phyloP scores from a whole-genome alignment of 2,113 vertebrate species.

The Cheilinus undulatus region DNA sequence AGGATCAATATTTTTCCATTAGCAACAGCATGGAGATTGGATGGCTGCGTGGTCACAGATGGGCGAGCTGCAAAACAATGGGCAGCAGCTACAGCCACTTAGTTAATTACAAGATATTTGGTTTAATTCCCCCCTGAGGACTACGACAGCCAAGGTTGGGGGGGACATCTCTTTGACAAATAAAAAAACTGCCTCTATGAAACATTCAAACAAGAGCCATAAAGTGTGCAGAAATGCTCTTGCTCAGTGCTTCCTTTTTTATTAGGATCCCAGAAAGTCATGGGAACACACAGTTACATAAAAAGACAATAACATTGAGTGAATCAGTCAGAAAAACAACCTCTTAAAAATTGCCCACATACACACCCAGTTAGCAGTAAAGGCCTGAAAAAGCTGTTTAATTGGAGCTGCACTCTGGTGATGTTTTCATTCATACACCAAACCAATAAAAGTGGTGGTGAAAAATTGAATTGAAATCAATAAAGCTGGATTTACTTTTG shows the following conservation, averaged over 20 bases:
- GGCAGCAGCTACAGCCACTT: constrained; percentile 66
- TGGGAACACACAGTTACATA: not conserved
- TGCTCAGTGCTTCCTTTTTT: not conserved
- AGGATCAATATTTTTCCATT: constrained; percentile 85
- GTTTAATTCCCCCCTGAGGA: constrained; percentile 55
- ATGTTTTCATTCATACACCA: not conserved
- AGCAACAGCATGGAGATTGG: constrained; percentile 71
- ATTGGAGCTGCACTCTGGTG: not conserved
- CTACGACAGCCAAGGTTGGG: constrained; percentile 12
- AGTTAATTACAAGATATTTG: constrained; percentile 78
- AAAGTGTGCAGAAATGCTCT: not conserved
- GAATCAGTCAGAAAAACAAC: not conserved
- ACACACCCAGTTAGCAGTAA: not conserved
- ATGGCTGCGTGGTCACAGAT: constrained; percentile 65
- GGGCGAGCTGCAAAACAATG: constrained; percentile 57
- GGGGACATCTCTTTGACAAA: constrained; percentile 10
- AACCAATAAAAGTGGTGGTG: not conserved
- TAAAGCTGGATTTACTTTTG: not conserved
- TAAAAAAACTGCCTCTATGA: constrained; percentile 8
- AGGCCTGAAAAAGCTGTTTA: not conserved
- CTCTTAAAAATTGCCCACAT: not conserved
- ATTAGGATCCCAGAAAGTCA: not conserved
- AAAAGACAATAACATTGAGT: constrained; percentile 14
- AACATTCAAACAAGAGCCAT: not conserved
- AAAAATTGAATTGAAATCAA: not conserved